phyloP scores from a whole-genome alignment of 2,797 vertebrate genomes.

The Sciurus vulgaris region DNA sequence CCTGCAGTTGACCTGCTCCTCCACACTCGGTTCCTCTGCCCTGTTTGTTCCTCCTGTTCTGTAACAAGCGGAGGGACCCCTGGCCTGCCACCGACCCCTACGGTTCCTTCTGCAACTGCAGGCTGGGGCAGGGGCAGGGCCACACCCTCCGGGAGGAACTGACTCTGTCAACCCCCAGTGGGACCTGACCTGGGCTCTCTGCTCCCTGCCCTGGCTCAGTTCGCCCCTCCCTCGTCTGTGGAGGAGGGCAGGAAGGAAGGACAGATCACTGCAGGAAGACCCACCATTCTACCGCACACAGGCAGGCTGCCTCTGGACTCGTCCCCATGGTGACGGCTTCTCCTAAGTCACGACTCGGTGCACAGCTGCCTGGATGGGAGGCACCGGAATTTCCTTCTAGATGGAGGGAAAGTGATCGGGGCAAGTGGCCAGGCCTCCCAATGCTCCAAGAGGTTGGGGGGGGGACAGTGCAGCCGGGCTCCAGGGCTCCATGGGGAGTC shows the following conservation, averaged over 20 bases:
- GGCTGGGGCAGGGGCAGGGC: constrained; percentile 79
- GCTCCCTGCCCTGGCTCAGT: constrained; percentile 56
- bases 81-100: neutral
- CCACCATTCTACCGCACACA: no score
- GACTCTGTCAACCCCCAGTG: neutral
- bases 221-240: constrained; percentile 68
- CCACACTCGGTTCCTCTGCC: neutral
- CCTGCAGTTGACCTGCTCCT: no score
- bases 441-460: rapidly evolving
- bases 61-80: neutral
- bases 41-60: neutral
- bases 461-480: neutral
- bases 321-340: no score
- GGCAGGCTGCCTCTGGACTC: no score
- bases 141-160: constrained; percentile 48
- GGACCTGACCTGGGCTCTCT: constrained; percentile 11
- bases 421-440: neutral
- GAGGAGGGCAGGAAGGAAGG: constrained; percentile 79
- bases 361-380: neutral
- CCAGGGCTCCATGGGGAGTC: neutral
- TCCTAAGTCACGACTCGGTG: neutral
- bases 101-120: constrained; percentile 79
- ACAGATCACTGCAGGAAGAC: constrained; percentile 91
- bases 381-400: neutral
- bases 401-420: no score